phyloP scores from a whole-genome alignment of 2,888 invertebrate genomes.

The Cancer borealis region DNA sequence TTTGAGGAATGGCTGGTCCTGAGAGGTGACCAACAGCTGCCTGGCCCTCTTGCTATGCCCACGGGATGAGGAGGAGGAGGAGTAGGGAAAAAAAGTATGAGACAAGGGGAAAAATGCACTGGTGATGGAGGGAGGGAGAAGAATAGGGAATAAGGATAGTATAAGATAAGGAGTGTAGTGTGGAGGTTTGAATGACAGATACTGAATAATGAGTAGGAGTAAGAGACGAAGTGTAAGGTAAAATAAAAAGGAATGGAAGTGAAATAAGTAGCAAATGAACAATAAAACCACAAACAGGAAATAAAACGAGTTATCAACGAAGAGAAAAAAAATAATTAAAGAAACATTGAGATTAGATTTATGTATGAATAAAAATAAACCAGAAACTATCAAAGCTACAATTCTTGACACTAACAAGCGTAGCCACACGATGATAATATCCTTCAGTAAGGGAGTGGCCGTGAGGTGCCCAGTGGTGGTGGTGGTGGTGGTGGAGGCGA shows the following conservation, averaged over 20 bases:
- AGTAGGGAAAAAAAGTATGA: background rate
- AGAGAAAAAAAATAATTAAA: background rate
- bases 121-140: background rate
- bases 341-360: too few species aligned
- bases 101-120: background rate
- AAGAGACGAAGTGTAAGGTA: background rate
- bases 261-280: background rate
- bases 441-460: background rate
- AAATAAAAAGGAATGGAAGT: background rate
- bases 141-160: background rate
- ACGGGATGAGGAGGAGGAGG: background rate
- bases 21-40: conserved; percentile 39
- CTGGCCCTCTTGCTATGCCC: background rate
- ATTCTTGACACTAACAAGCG: background rate
- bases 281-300: background rate
- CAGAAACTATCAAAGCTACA: background rate
- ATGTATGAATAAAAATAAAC: background rate
- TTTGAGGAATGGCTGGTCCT: conserved; percentile 35
- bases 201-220: too few species aligned
- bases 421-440: background rate
- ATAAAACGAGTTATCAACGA: background rate
- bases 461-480: conserved; percentile 26
- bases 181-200: too few species aligned
- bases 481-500: background rate
- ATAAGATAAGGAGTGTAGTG: background rate